Base-by-base conservation (phyloP, 2,888 invertebrate genomes). In the Drosophila multiciliata region DNA sequence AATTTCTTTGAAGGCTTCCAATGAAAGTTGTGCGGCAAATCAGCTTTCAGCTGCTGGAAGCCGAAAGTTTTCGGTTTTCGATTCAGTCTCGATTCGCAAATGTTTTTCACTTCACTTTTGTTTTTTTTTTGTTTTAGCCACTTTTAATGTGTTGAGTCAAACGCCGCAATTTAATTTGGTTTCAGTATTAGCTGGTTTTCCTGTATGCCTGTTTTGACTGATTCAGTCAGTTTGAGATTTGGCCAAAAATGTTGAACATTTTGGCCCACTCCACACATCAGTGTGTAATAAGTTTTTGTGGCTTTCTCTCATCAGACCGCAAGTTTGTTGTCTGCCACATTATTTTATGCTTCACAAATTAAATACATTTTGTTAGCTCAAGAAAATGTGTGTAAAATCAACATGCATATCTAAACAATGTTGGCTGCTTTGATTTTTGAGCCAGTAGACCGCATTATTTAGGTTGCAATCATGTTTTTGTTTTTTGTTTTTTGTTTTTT, bases 371-470 rank as follows among this genome's bases (percentile, higher is more conserved):
- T 69, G 49, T 67, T 76, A 68, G 73, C 61, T 36, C 48, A 63
- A 58, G 50, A 57, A 78, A 77, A 66, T 68, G 68, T 66, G 64
- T 59, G 26, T 45, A n/a, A 32, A 54, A 53, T 62, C 60, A 12
- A 20, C 45, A 33, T 57, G 29, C 38, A 42, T 15, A 23, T 26
- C 33, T 50, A 33, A 11, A 17, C 12, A 50, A 57, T 45, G 53
- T 33, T 80, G 63, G 50, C 59, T 82, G 50, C 90, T 84, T 90
- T 84, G 84, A 84, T 90, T 89, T 83, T 67, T 62, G 61, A 63
- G 66, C 66, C 83, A 66, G 76, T 69, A 49, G 58, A 85, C 83
- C 84, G 71, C 87, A 84, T 90, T 90, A 90, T 88, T 88, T 90
- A 70, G 87, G 80, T 70, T 80, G 50, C 48, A 75, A 58, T 53